Percentiles rank a stretch among this genome's conserved stretches.
Evolutionary conservation across 2,113 vertebrate genomes (phyloP).

Genomic region (Thalassoma bifasciatum): DNA sequence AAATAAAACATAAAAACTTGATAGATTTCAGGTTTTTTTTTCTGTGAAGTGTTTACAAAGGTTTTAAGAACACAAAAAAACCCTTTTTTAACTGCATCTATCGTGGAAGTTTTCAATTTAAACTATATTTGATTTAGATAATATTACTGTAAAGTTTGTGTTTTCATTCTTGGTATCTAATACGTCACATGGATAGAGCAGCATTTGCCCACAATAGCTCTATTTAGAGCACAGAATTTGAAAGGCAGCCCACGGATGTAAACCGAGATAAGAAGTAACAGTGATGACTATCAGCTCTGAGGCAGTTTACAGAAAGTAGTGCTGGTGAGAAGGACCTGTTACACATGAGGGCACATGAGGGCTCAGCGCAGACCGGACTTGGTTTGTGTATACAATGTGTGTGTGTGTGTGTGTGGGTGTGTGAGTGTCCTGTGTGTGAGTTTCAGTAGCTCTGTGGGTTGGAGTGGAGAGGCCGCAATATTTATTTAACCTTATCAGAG

Average conservation of each 20-base stretch:
- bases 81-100: too few relatives aligned
- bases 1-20: too few relatives aligned
- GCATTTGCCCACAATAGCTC: conserved; percentile 32
- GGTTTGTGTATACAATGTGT: not conserved
- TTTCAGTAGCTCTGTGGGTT: conserved; percentile 36
- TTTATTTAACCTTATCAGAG: conserved; percentile 82
- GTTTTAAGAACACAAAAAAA: too few relatives aligned
- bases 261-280: conserved; percentile 50
- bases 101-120: too few relatives aligned
- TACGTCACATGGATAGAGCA: not conserved
- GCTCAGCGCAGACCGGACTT: conserved; percentile 3
- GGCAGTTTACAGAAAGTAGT: conserved; percentile 34
- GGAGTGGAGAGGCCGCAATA: conserved; percentile 49
- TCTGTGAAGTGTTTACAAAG: too few relatives aligned
- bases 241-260: conserved; percentile 44
- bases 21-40: too few relatives aligned
- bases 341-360: conserved; percentile 8
- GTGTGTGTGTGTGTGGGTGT: conserved; percentile 13
- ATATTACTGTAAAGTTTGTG: not conserved
- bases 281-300: conserved; percentile 56
- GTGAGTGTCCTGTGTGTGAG: conserved; percentile 19
- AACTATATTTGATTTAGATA: too few relatives aligned
- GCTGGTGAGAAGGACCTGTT: not conserved
- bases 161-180: not conserved
- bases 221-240: conserved; percentile 51